Percentiles rank a stretch among this genome's conserved stretches.
phyloP scores from a whole-genome alignment of 2,113 vertebrate genomes.

The Calcarius ornatus region DNA sequence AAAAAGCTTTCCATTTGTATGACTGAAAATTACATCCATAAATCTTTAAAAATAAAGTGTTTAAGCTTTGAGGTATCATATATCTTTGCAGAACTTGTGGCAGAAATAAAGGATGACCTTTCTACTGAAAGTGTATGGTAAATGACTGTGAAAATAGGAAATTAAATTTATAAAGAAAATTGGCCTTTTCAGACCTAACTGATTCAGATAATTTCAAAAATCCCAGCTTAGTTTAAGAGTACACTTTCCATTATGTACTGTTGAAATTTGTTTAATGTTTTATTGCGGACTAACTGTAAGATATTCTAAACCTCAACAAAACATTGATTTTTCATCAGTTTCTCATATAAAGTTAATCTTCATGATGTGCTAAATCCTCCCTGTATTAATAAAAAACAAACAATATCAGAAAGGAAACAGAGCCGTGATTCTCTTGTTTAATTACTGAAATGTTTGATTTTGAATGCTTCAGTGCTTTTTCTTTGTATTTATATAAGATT shows the following conservation, averaged over 20 bases:
- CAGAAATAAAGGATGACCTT: conserved; percentile 7
- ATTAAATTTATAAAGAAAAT: conserved; percentile 14
- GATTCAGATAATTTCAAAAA: conserved; percentile 29
- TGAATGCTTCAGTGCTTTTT: conserved; percentile 67
- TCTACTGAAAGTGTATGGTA: background rate
- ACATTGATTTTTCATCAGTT: conserved; percentile 36
- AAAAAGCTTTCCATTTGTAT: background rate
- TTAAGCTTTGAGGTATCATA: background rate
- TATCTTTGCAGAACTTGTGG: background rate
- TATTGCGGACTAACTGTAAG: background rate
- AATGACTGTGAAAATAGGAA: conserved; percentile 14
- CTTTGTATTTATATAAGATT: conserved; percentile 62
- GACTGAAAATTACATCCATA: background rate
- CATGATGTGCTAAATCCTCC: conserved; percentile 55
- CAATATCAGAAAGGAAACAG: conserved; percentile 58
- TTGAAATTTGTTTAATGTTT: conserved; percentile 10
- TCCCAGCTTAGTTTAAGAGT: background rate
- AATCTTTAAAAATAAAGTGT: conserved; percentile 4
- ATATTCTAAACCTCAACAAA: conserved; percentile 6
- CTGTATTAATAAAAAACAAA: conserved; percentile 72
- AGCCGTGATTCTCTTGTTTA: conserved; percentile 60
- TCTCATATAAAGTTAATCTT: conserved; percentile 52
- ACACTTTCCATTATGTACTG: background rate
- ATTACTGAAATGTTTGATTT: conserved; percentile 76
- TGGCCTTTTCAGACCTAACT: background rate